A percentile compares a stretch with the other conserved stretches of the same genome.
phyloP scores from a whole-genome alignment of 2,797 vertebrate species.

The Holocentrus rufus region DNA sequence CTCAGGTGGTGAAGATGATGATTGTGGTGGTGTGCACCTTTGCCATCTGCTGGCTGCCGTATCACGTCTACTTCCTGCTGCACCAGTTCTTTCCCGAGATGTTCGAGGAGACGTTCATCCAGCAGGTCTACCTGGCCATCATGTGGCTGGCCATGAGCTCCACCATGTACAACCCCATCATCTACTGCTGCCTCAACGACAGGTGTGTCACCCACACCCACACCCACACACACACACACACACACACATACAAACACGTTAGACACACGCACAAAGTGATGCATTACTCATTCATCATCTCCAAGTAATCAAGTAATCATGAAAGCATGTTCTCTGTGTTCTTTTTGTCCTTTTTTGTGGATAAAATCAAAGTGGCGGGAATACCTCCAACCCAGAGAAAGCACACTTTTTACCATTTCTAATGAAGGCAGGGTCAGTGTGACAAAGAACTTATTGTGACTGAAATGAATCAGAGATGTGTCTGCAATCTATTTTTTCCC shows the following conservation, averaged over 20 bases:
- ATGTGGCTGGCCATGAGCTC: slow-evolving; percentile 99
- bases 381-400: too few species aligned
- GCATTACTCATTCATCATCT: too few species aligned
- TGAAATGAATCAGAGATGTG: too few species aligned
- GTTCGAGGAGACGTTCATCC: slow-evolving; percentile 86
- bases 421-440: too few species aligned
- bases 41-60: slow-evolving; percentile 96
- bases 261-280: background rate
- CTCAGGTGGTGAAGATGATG: slow-evolving; percentile 99
- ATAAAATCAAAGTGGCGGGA: too few species aligned
- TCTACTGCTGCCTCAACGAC: slow-evolving; percentile 99
- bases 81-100: slow-evolving; percentile 85
- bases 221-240: background rate
- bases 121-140: slow-evolving; percentile 94
- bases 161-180: slow-evolving; percentile 99
- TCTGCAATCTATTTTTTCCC: too few species aligned
- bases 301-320: too few species aligned
- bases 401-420: too few species aligned
- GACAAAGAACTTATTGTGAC: too few species aligned
- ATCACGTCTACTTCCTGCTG: slow-evolving; percentile 94
- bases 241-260: background rate
- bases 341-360: too few species aligned
- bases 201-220: slow-evolving; percentile 78
- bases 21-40: slow-evolving; percentile 96
- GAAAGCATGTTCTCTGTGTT: too few species aligned